These are phyloP conservation scores for Pocillopora grandis DNA, from an alignment of 92 coral and sea anemone species.

Conservation along the genomic window DNA sequence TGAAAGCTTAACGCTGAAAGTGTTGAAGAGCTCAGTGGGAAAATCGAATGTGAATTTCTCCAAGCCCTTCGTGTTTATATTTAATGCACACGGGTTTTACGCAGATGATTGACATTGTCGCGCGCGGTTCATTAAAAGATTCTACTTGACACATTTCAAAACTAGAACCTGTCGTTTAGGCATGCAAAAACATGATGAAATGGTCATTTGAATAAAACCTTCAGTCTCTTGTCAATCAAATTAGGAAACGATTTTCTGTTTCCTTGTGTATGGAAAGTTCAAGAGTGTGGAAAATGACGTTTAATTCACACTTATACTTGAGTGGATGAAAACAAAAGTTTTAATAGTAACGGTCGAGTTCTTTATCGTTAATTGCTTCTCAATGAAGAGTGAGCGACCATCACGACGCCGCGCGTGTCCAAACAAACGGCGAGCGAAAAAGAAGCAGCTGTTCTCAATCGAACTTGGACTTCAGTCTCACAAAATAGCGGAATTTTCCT, in stretches of 20 bases:
- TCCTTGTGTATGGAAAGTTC: neutral
- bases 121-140: constrained; percentile 1
- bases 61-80: neutral
- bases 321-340: neutral
- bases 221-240: neutral
- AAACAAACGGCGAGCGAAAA: neutral
- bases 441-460: constrained; percentile 4
- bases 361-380: neutral
- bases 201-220: neutral
- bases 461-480: neutral
- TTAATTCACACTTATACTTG: neutral
- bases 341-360: neutral
- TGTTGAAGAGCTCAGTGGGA: neutral
- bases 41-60: neutral
- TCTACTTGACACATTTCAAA: neutral
- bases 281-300: neutral
- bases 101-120: neutral
- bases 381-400: neutral
- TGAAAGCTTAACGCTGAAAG: neutral
- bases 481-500: too few species aligned
- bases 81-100: neutral
- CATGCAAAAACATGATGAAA: neutral
- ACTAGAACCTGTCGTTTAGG: neutral
- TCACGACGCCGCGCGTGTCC: neutral
- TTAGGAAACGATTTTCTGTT: neutral